Percentiles rank a stretch among this genome's conserved stretches.
Evolutionary conservation across 1,140 invertebrate species (phyloP).

Genomic region (Tribolium castaneum): DNA sequence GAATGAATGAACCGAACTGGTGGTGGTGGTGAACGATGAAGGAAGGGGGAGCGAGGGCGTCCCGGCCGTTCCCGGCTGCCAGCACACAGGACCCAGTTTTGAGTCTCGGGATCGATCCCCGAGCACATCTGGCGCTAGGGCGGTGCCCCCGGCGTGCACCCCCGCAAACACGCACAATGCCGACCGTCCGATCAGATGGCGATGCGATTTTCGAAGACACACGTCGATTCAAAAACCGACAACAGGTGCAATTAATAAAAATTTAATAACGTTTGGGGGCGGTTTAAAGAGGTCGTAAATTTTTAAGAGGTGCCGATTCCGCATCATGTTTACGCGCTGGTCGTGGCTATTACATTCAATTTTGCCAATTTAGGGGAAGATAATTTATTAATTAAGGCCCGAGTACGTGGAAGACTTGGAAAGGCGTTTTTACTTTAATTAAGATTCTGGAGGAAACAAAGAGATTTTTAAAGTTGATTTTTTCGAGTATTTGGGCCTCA

Average conservation of each 20-base stretch:
- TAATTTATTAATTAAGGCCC: background rate
- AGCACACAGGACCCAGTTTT: constrained; percentile 54
- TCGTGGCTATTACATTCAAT: background rate
- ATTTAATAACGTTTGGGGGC: background rate
- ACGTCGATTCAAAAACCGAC: background rate
- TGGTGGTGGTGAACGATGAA: constrained; percentile 20
- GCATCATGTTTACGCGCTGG: background rate
- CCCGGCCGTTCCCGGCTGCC: constrained; percentile 39
- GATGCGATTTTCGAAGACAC: constrained; percentile 2
- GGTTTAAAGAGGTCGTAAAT: constrained; percentile 2
- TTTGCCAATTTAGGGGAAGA: background rate
- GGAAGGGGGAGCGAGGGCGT: constrained; percentile 9
- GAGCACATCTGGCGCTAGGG: constrained; percentile 58
- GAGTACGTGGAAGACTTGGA: background rate
- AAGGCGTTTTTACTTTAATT: background rate
- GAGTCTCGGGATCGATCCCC: constrained; percentile 55
- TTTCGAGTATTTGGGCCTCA: too few relatives aligned
- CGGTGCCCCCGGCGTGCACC: constrained; percentile 55
- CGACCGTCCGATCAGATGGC: background rate
- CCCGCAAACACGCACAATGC: constrained; percentile 49
- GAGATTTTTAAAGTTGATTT: background rate
- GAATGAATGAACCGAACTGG: constrained; percentile 41
- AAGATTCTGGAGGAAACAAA: background rate
- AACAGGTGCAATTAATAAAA: constrained; percentile 33
- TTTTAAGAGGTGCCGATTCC: constrained; percentile 5